Percentiles rank a stretch among this genome's conserved stretches.
These are phyloP conservation scores for Gouania willdenowi DNA, from an alignment of 2,797 vertebrate genomes.

Conservation along the genomic window DNA sequence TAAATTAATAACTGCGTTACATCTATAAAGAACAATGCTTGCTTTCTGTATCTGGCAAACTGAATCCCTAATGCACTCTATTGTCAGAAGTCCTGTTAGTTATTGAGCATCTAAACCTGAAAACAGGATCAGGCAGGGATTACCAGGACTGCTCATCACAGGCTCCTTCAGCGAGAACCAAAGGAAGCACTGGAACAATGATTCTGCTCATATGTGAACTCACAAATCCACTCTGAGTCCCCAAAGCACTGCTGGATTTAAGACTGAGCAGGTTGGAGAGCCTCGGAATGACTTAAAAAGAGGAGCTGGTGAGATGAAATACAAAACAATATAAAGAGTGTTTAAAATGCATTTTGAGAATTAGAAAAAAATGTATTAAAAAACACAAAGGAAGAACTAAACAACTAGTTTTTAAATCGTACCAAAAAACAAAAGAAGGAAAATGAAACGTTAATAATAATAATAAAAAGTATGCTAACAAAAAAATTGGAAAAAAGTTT, in stretches of 20 bases:
- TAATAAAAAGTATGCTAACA: too few relatives aligned
- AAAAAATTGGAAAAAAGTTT: background rate
- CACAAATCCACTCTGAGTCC: slow-evolving; percentile 29
- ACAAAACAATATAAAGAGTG: too few relatives aligned
- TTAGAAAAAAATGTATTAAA: too few relatives aligned
- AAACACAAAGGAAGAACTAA: too few relatives aligned
- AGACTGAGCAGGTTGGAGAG: background rate
- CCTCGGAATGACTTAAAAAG: too few relatives aligned
- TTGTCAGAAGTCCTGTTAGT: slow-evolving; percentile 4
- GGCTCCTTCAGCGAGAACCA: background rate
- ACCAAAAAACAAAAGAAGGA: too few relatives aligned
- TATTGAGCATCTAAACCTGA: background rate
- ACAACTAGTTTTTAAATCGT: too few relatives aligned
- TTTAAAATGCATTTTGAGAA: too few relatives aligned
- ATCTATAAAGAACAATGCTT: too few relatives aligned
- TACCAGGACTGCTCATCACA: slow-evolving; percentile 4
- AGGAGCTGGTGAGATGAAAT: too few relatives aligned
- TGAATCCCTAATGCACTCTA: background rate
- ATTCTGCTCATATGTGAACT: slow-evolving; percentile 8
- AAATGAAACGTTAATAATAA: background rate
- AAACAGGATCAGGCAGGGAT: slow-evolving; percentile 19
- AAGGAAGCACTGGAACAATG: slow-evolving; percentile 18
- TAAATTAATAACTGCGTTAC: too few relatives aligned
- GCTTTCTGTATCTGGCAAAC: too few relatives aligned
- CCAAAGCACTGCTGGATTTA: slow-evolving; percentile 18